Conservation (phyloP, 2,888 invertebrate genomes). For the Cataglyphis rosenhaueri region DNA sequence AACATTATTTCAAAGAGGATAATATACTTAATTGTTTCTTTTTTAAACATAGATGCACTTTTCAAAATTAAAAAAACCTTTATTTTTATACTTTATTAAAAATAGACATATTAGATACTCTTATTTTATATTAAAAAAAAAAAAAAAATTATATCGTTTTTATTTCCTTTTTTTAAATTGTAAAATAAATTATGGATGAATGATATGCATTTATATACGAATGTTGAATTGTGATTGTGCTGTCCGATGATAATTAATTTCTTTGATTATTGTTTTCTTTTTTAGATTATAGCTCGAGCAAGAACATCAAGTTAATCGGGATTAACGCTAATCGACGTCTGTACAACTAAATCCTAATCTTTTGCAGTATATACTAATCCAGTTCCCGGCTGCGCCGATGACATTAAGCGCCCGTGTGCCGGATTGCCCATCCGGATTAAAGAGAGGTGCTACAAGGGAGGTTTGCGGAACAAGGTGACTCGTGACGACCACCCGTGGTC, state of each 20-base stretch:
- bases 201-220: background rate
- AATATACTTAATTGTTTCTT: background rate
- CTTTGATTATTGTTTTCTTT: background rate
- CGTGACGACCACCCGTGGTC: conserved; percentile 76
- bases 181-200: background rate
- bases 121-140: background rate
- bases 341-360: background rate
- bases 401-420: conserved; percentile 67
- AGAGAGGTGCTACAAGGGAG: conserved; percentile 48
- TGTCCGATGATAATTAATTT: conserved; percentile 4
- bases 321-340: background rate
- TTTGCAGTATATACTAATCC: background rate
- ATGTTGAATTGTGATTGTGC: background rate
- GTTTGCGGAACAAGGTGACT: conserved; percentile 64
- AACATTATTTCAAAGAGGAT: background rate
- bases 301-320: background rate
- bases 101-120: background rate
- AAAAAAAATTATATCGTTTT: background rate
- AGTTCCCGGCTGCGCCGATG: conserved; percentile 47
- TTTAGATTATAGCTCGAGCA: background rate
- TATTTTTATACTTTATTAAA: background rate
- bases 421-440: conserved; percentile 74
- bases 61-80: background rate
- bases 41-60: background rate
- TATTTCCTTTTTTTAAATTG: background rate